Evolutionary conservation across 1,140 invertebrate species (phyloP).

Genomic region (Micrasema longulum): DNA sequence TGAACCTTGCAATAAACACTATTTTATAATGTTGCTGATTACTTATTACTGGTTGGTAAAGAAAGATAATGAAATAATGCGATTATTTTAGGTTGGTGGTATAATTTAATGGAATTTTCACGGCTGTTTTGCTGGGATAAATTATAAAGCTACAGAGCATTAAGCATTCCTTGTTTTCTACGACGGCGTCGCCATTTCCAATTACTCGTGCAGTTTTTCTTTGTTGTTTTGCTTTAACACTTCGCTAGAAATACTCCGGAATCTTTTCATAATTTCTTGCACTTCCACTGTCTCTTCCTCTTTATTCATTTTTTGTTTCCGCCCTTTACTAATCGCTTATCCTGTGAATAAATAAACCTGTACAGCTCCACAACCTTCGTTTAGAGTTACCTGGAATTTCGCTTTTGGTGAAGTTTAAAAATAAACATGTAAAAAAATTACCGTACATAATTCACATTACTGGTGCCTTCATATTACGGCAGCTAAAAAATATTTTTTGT

Average conservation of each 20-base stretch:
- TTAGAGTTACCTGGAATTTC: too few relatives aligned
- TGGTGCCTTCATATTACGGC: too few relatives aligned
- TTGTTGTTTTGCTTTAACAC: constrained; percentile 18
- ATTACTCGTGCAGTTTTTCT: constrained; percentile 18
- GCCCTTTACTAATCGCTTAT: constrained; percentile 12
- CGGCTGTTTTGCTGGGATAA: constrained; percentile 12
- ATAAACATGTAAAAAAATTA: too few relatives aligned
- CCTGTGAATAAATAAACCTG: constrained; percentile 10
- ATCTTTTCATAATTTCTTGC: constrained; percentile 14
- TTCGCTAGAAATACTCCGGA: constrained; percentile 19
- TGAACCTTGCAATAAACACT: too few relatives aligned
- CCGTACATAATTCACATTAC: too few relatives aligned
- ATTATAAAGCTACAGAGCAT: not conserved
- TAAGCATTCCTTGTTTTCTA: constrained; percentile 13
- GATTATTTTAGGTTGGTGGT: constrained; percentile 12
- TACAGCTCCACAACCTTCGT: not conserved
- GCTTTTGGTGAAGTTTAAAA: too few relatives aligned
- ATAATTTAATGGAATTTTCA: constrained; percentile 9
- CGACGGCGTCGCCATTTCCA: constrained; percentile 31
- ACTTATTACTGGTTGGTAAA: too few relatives aligned
- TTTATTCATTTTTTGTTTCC: constrained; percentile 15
- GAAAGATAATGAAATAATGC: not conserved
- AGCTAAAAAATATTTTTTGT: too few relatives aligned
- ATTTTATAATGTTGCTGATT: too few relatives aligned
- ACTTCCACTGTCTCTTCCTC: not conserved